Conservation (phyloP, 2,113 vertebrate species). For the Rhipidura dahli region DNA sequence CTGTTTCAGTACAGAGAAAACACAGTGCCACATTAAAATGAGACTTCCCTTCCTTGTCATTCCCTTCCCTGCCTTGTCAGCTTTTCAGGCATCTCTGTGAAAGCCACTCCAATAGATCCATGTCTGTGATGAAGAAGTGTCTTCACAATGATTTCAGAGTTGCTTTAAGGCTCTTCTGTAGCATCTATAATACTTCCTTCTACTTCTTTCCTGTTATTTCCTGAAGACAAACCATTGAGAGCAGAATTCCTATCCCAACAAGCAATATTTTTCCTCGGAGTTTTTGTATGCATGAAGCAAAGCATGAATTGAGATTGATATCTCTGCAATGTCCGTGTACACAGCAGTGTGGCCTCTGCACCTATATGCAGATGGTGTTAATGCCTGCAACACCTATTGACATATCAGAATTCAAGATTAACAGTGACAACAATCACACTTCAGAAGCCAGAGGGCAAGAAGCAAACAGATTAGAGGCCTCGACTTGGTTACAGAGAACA, state of each 20-base stretch:
- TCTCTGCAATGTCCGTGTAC: background rate
- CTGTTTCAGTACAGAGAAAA: constrained; percentile 80
- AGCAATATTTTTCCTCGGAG: background rate
- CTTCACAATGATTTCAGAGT: background rate
- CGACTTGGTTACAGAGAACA: background rate
- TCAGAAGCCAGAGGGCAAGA: background rate
- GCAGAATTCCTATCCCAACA: background rate
- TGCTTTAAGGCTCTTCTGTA: background rate
- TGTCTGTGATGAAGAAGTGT: background rate
- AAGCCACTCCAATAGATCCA: background rate
- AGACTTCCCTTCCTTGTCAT: constrained; percentile 50
- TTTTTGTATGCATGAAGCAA: background rate
- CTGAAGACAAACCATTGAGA: background rate
- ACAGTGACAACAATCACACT: constrained; percentile 2
- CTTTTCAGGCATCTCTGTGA: background rate
- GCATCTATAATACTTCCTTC: accelerated
- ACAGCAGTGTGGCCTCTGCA: background rate
- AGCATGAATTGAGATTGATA: background rate
- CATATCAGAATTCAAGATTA: background rate
- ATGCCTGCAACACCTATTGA: background rate
- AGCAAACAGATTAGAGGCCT: constrained; percentile 11
- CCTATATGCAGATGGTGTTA: background rate
- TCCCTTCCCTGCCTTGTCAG: background rate
- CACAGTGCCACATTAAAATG: constrained; percentile 75
- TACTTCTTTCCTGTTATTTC: background rate